Evolutionary conservation across 1,140 invertebrate genomes (phyloP), one percentile per base, ranked within the genome.

Genomic region (Scaptomyza graminum): DNA sequence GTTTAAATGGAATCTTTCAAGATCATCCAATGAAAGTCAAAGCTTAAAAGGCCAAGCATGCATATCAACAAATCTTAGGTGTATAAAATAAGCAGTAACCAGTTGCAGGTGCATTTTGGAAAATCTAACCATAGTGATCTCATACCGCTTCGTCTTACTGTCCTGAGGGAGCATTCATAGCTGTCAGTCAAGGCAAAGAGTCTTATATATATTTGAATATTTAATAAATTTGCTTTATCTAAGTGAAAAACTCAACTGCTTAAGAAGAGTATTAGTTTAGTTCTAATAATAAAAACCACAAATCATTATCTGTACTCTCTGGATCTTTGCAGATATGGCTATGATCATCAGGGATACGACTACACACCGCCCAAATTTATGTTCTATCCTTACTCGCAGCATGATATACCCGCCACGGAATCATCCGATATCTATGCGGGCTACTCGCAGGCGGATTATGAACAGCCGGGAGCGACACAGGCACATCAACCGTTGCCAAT

Each of bases 341-440:
- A 83, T 59, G 62, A 79, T 0, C 87, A 91, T 54, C 62, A 52
- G 49, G 89, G 90, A 11, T 91, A 91, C 41, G 74, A 91, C 12
- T 92, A 91, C 50, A 75, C 75, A 5, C 81, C 85, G 31, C 91
- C 91, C 46, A 92, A 90, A 57, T 91, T 90, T 46, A 89, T 88
- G 82, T 90, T 92, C 50, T 91, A 91, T 56, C 91, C 91, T 0
- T 91, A 92, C 71, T 92, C 91, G 0, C 90, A 91, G 56, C 78
- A 91, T 0, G 79, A 91, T 41, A 89, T 92, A 34, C 77, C 83
- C 12, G 68, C 68, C 15, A 72, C 74, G 9, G 71, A 76, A 6
- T 66, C 79, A 3, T 67, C 77, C 2, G 72, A 74, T 47, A 16
- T 55, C 25, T 79, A 76, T 39, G 34, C 59, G 3, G 51, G 55